These are phyloP conservation scores for Yasuhikotakia modesta DNA, from an alignment of 2,797 vertebrate genomes.

Conservation along the genomic window DNA sequence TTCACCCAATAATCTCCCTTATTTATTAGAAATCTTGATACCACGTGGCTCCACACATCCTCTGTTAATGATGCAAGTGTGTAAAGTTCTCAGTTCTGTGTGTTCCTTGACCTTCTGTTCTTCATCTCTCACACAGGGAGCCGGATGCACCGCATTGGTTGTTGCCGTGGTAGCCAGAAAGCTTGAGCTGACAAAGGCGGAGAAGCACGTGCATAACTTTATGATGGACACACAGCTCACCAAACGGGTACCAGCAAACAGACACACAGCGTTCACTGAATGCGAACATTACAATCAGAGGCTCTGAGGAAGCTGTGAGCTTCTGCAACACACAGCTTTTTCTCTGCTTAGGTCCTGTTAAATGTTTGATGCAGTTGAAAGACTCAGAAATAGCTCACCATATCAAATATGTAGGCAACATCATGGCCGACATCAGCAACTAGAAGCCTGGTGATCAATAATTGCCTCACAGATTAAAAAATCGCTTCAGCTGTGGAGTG, in stretches of 20 bases:
- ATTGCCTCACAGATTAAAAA: constrained; percentile 63
- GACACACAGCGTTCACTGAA: constrained; percentile 55
- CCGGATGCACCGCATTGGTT: constrained; percentile 93
- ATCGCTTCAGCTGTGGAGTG: constrained; percentile 16
- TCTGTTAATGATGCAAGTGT: constrained; percentile 63
- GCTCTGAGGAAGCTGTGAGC: constrained; percentile 12
- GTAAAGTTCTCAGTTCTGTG: constrained; percentile 60
- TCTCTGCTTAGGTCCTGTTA: constrained; percentile 63
- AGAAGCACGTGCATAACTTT: constrained; percentile 98
- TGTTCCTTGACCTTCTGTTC: constrained; percentile 20
- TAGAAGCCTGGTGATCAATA: constrained; percentile 68
- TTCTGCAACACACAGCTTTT: constrained; percentile 6
- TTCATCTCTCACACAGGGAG: constrained; percentile 77
- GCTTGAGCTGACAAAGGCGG: constrained; percentile 97
- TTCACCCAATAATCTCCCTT: background rate
- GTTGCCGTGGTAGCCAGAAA: constrained; percentile 98
- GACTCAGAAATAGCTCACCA: constrained; percentile 79
- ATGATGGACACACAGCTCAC: constrained; percentile 99
- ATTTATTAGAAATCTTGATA: background rate
- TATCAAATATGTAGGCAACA: constrained; percentile 84
- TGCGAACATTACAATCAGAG: constrained; percentile 19
- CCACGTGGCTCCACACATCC: background rate
- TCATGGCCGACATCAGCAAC: constrained; percentile 65
- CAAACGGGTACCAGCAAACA: constrained; percentile 84
- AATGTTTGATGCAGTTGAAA: constrained; percentile 82